Evolutionary conservation across 2,888 invertebrate species (phyloP), one percentile per base, ranked within the genome.

Genomic region (Limenitis arthemis): DNA sequence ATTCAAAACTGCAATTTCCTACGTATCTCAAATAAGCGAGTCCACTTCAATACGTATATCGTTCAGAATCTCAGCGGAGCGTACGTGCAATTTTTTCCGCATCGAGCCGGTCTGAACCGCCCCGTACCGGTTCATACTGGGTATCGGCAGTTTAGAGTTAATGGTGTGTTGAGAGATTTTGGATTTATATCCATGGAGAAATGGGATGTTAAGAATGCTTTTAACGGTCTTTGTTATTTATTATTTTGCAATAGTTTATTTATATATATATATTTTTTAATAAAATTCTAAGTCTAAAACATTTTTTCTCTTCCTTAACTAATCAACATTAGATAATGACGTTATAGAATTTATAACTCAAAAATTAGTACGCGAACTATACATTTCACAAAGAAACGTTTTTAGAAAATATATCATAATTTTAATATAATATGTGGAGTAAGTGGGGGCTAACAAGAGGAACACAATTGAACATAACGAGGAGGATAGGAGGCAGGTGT

Each of bases 31-130:
- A 41, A 51, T 51, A 46, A 46, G 51, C 41, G 36, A 51, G 46
- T 29, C 51, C 51, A 46, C 49, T 53, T 46, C 44, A 53, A 49
- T 53, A 42, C 40, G 46, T 47, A 44, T 49, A 37, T 34, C 41
- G 30, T 42, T 20, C 20, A 20, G 20, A 20, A 20, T 20, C 49
- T 53, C 43, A 36, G 49, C 30, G 34, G 53, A 44, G 43, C 40
- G 44, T 30, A 37, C 49, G 44, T 53, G 53, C 41, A 46, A 44
- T 53, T 53, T 53, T 53, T 46, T 53, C 49, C 49, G 41, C 44
- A 53, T 46, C 37, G 53, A 42, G 42, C 34, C 36, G 41, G 32
- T 36, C 42, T 20, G 38, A 44, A 53, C 49, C 38, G 49, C 49
- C 29, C 31, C 32, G 29, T 43, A 46, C 41, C 32, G 49, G 41